Evolutionary conservation across 2,797 vertebrate genomes (phyloP).

Genomic region (Strix occidentalis): DNA sequence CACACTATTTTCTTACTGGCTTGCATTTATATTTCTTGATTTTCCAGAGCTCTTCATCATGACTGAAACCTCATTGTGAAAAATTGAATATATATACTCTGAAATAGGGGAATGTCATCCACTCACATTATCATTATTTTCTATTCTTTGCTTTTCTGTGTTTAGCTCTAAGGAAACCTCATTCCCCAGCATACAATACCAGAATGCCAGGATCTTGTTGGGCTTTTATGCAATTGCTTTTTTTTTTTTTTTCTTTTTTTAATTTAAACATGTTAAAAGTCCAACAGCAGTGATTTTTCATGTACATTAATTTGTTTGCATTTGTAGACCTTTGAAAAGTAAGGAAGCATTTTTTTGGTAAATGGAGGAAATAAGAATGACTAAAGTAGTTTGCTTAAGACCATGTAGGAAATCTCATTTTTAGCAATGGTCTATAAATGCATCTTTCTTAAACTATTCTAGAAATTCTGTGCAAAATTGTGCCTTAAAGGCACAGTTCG

Average conservation of each 20-base stretch:
- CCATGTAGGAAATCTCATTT: not conserved
- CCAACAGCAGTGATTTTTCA: not conserved
- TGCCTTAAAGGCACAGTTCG: not conserved
- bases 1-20: fast-evolving
- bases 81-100: not conserved
- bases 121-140: not conserved
- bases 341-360: not conserved
- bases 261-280: not conserved
- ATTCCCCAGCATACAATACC: not conserved
- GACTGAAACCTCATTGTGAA: not conserved
- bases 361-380: not conserved
- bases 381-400: not conserved
- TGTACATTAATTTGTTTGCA: not conserved
- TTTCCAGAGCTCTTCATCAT: not conserved
- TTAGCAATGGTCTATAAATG: not conserved
- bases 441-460: not conserved
- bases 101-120: not conserved
- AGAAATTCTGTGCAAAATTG: conserved; percentile 7
- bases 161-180: not conserved
- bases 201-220: not conserved
- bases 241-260: no score
- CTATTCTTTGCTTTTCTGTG: not conserved
- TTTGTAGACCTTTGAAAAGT: not conserved
- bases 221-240: not conserved
- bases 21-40: not conserved